Percentiles rank a stretch among this genome's conserved stretches.
phyloP scores from a whole-genome alignment of 2,113 vertebrate genomes.

The Nesoenas mayeri region DNA sequence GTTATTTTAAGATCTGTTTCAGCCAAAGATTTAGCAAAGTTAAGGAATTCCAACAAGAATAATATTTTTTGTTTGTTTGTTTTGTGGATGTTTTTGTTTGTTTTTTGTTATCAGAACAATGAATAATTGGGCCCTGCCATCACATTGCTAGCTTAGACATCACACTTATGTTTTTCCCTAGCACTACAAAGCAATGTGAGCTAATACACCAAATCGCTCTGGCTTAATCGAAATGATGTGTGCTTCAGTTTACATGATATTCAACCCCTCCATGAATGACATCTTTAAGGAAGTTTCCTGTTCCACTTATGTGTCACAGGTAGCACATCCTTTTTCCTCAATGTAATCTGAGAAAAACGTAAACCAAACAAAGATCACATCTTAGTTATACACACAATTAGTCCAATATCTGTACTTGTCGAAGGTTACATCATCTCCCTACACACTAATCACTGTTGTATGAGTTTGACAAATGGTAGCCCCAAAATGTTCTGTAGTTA shows the following conservation, averaged over 20 bases:
- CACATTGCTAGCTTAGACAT: not conserved
- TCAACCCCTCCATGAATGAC: not conserved
- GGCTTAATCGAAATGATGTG: not conserved
- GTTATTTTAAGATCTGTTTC: not conserved
- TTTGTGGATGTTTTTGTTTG: no score
- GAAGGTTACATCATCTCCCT: not conserved
- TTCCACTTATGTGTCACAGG: not conserved
- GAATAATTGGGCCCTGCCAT: not conserved
- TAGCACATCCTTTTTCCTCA: not conserved
- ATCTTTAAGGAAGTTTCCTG: not conserved
- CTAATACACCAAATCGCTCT: not conserved
- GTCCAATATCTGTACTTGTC: not conserved
- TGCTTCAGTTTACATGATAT: not conserved
- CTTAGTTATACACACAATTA: not conserved
- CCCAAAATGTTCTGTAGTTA: not conserved
- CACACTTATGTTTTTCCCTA: not conserved
- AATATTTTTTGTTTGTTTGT: not conserved
- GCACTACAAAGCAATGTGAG: not conserved
- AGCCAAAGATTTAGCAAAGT: not conserved
- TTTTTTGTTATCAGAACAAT: not conserved
- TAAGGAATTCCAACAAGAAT: not conserved
- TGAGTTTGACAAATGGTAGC: not conserved
- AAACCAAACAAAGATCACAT: not conserved
- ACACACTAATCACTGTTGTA: fast-evolving
- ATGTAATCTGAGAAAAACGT: not conserved